Base-by-base conservation (phyloP, 2,113 vertebrate genomes). In the Morone chrysops region DNA sequence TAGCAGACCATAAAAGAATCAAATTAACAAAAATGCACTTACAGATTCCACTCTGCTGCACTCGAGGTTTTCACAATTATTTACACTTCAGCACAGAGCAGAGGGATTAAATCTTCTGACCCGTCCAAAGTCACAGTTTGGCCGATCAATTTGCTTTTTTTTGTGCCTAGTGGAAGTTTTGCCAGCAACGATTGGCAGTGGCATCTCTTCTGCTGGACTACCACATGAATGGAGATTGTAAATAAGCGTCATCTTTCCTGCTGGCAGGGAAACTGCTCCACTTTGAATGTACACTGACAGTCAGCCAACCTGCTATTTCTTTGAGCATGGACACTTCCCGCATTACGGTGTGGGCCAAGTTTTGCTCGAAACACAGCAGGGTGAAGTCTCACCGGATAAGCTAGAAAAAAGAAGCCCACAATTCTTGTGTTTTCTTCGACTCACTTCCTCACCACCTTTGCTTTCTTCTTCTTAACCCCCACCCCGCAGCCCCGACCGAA, bases 71-170 rank as follows among this genome's bases (percentile, higher is more conserved):
- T 53, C 50, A 86, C 76, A 74, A 75, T 89, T 86, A 87, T 90
- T 91, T 84, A 90, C 87, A 84, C 78, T 90, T 83, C 59, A 75
- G 53, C 66, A 57, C 84, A 48, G 59, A 87, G 84, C 62, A 0
- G 48, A 53, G 65, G 81, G 83, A 86, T 86, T 87, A 71, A 75
- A 90, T 90, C 82, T 79, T 80, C 59, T 74, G 81, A 89, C 83
- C 90, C 69, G 0, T 79, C 69, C 74, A 87, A 68, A 90, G 83
- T 89, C 89, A 88, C 66, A 75, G 53, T 87, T 86, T 81, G 81
- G 77, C 25, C 2, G 53, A 88, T 85, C 90, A 62, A 63, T 91
- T 88, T 45, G 50, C 60, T 22, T 61, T 78, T 65, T 25, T 60
- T 36, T 11, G 25, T 47, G 41, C 41, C 38, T 38, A 1, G 31